phyloP scores from a whole-genome alignment of 2,888 invertebrate genomes.

The Cactoblastis cactorum region DNA sequence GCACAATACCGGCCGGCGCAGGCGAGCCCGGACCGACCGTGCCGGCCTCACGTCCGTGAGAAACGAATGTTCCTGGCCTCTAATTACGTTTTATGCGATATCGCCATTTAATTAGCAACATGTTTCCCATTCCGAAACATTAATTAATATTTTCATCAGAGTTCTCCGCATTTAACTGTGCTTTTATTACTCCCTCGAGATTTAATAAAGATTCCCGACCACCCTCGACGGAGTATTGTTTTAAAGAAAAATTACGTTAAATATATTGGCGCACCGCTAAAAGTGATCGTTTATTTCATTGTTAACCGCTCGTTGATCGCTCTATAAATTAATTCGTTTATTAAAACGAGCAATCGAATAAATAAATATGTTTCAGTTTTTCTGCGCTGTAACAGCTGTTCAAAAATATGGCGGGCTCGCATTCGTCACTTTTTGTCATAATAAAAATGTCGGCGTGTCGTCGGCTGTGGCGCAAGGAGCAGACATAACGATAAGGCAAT shows the following conservation, averaged over 20 bases:
- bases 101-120: slow-evolving; percentile 79
- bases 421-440: slow-evolving; percentile 45
- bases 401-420: slow-evolving; percentile 36
- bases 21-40: slow-evolving; percentile 30
- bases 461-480: slow-evolving; percentile 42
- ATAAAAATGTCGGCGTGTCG: slow-evolving; percentile 45
- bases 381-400: slow-evolving; percentile 33
- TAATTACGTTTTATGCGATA: slow-evolving; percentile 78
- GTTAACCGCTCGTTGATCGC: slow-evolving; percentile 50
- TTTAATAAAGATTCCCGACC: slow-evolving; percentile 78
- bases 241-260: slow-evolving; percentile 62
- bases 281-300: slow-evolving; percentile 49
- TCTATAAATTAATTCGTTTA: slow-evolving; percentile 36
- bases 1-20: slow-evolving; percentile 26
- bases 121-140: slow-evolving; percentile 77
- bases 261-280: slow-evolving; percentile 52
- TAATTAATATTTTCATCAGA: slow-evolving; percentile 79
- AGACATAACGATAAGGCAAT: slow-evolving; percentile 44
- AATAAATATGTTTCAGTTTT: slow-evolving; percentile 26
- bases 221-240: slow-evolving; percentile 68
- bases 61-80: slow-evolving; percentile 72
- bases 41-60: slow-evolving; percentile 66
- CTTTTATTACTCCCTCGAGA: slow-evolving; percentile 75
- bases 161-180: slow-evolving; percentile 75
- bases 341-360: slow-evolving; percentile 35